Percentiles rank a stretch among this genome's conserved stretches.
Conservation (phyloP, 2,113 vertebrate species). For the Mugil cephalus region DNA sequence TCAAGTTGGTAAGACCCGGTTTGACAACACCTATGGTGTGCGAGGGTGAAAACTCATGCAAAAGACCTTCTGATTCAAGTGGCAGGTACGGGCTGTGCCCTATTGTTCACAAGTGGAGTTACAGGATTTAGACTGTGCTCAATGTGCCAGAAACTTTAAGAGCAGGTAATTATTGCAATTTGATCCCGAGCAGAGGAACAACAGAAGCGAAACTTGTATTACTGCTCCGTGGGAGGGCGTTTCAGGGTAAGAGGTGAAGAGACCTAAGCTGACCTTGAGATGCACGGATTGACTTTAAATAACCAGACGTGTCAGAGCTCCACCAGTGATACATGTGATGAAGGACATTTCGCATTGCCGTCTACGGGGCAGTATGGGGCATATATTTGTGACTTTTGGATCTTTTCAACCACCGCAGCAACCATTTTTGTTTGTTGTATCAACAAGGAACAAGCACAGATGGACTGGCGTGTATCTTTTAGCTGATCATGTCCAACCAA, state of each 20-base stretch:
- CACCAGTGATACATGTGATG: slow-evolving; percentile 48
- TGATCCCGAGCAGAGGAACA: slow-evolving; percentile 54
- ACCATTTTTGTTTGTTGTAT: slow-evolving; percentile 2
- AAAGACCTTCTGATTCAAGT: slow-evolving; percentile 27
- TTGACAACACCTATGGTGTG: slow-evolving; percentile 3
- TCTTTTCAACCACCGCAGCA: slow-evolving; percentile 24
- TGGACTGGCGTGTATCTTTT: slow-evolving; percentile 3
- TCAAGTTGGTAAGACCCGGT: not conserved
- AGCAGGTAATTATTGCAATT: slow-evolving; percentile 65
- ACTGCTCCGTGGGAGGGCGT: slow-evolving; percentile 43
- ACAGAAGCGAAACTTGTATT: slow-evolving; percentile 30
- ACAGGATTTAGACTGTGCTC: slow-evolving; percentile 39
- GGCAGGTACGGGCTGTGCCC: slow-evolving; percentile 31
- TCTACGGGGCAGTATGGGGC: too few species aligned
- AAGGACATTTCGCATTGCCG: slow-evolving; percentile 41
- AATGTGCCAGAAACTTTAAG: slow-evolving; percentile 38
- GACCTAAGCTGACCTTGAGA: slow-evolving; percentile 61
- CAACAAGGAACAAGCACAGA: not conserved
- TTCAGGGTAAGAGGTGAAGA: slow-evolving; percentile 34
- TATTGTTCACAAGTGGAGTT: slow-evolving; percentile 43
- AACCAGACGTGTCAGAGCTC: slow-evolving; percentile 52
- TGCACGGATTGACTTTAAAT: slow-evolving; percentile 57
- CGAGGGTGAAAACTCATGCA: slow-evolving; percentile 1
- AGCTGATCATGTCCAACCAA: slow-evolving; percentile 45
- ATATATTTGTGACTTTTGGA: not conserved